phyloP scores from a whole-genome alignment of 2,113 vertebrate species.

The Nothoprocta perdicaria region DNA sequence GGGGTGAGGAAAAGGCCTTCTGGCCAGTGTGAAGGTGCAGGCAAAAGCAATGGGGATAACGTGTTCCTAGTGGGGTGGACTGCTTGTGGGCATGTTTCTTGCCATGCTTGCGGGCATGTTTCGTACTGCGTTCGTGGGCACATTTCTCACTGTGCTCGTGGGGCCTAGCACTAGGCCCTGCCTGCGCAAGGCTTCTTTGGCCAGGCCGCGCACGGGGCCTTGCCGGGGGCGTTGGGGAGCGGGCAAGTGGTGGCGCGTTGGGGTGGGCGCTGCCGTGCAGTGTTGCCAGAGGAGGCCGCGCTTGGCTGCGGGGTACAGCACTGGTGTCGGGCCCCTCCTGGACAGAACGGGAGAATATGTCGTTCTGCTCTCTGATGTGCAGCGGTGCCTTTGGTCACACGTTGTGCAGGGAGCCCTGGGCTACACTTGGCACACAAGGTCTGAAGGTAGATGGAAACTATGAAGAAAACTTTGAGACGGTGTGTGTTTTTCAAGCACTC shows the following conservation, averaged over 20 bases:
- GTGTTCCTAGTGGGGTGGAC: not conserved
- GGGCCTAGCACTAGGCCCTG: not conserved
- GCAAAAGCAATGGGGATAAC: not conserved
- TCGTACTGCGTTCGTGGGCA: too few relatives aligned
- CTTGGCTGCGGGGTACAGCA: not conserved
- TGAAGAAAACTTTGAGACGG: not conserved
- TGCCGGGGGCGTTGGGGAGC: too few relatives aligned
- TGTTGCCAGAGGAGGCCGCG: not conserved
- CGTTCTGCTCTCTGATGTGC: not conserved
- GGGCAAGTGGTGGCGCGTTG: not conserved
- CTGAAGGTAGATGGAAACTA: fast-evolving
- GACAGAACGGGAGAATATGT: not conserved
- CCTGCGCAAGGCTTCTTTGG: not conserved
- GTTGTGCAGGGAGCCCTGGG: not conserved
- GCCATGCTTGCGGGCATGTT: not conserved
- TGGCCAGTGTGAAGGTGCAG: not conserved
- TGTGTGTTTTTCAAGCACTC: not conserved
- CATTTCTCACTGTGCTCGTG: too few relatives aligned
- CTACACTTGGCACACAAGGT: not conserved
- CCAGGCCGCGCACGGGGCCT: too few relatives aligned
- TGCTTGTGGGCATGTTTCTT: not conserved
- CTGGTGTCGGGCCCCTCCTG: not conserved
- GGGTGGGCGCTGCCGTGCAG: not conserved
- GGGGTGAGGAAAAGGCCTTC: not conserved
- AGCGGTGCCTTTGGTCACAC: not conserved